Conservation (phyloP, 2,113 vertebrate genomes). For the Suncus etruscus region DNA sequence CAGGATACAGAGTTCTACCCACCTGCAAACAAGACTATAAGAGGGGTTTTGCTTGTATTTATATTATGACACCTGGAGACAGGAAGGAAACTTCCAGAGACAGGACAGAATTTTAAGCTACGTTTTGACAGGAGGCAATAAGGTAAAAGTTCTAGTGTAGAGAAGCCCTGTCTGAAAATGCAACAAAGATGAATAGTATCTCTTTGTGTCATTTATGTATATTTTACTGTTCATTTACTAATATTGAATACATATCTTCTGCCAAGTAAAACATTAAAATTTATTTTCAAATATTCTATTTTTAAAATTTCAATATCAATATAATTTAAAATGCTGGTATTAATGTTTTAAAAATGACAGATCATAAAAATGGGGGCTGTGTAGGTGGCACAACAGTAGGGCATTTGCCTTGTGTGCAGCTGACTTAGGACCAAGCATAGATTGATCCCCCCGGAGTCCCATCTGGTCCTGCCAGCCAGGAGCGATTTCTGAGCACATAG, state of each 20-base stretch:
- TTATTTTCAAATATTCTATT: not conserved
- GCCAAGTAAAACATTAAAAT: not conserved
- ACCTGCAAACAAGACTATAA: slow-evolving; percentile 7
- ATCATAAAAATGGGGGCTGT: too few species aligned
- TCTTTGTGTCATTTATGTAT: not conserved
- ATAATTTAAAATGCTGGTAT: not conserved
- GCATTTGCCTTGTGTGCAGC: too few species aligned
- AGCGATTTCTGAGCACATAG: too few species aligned
- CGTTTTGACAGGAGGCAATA: slow-evolving; percentile 19
- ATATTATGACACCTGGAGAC: slow-evolving; percentile 3
- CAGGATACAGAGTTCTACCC: not conserved
- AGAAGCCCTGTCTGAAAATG: not conserved
- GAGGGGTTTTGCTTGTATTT: slow-evolving; percentile 38
- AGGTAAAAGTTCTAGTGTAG: not conserved
- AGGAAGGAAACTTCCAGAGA: slow-evolving; percentile 1
- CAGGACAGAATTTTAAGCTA: not conserved
- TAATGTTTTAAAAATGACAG: not conserved
- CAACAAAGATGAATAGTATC: not conserved
- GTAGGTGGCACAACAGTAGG: too few species aligned
- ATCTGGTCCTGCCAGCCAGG: too few species aligned
- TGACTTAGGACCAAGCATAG: too few species aligned
- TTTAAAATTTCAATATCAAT: not conserved
- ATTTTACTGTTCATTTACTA: not conserved
- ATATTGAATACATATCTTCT: not conserved
- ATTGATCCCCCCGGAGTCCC: too few species aligned